Percentiles rank a stretch among this genome's conserved stretches.
phyloP scores from a whole-genome alignment of 2,888 invertebrate species.

The Erynnis tages region DNA sequence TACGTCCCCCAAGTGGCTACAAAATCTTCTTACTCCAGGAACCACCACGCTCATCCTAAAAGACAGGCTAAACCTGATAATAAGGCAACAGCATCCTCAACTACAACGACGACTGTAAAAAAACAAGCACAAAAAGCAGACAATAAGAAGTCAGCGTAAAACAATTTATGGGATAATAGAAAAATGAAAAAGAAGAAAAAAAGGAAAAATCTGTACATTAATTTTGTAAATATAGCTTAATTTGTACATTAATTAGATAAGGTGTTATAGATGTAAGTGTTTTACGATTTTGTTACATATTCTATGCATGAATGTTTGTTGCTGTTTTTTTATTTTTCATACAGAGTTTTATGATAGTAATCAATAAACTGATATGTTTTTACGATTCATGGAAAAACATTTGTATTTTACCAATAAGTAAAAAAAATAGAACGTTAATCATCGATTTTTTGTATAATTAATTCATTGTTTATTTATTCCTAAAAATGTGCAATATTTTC shows the following conservation, averaged over 20 bases:
- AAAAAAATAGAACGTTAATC: too few relatives aligned
- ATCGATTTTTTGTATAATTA: slow-evolving; percentile 1
- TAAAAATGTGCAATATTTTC: slow-evolving; percentile 58
- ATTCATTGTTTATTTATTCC: slow-evolving; percentile 19
- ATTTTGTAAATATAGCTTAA: slow-evolving; percentile 25
- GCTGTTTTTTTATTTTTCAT: neutral
- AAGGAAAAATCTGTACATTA: slow-evolving; percentile 3
- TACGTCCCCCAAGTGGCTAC: slow-evolving; percentile 49
- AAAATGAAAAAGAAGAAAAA: too few relatives aligned
- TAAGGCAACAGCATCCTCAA: slow-evolving; percentile 41
- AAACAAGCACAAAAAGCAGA: slow-evolving; percentile 38
- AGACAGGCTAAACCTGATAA: slow-evolving; percentile 58
- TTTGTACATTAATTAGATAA: slow-evolving; percentile 2
- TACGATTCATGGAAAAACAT: too few relatives aligned
- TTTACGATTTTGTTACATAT: neutral
- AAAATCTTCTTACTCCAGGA: slow-evolving; percentile 60
- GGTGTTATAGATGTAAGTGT: neutral
- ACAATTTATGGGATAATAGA: slow-evolving; percentile 2
- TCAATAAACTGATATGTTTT: too few relatives aligned
- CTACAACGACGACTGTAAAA: slow-evolving; percentile 36
- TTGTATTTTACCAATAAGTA: too few relatives aligned
- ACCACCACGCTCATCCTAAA: slow-evolving; percentile 68
- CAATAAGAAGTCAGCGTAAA: slow-evolving; percentile 49
- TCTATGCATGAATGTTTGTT: too few relatives aligned
- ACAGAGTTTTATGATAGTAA: too few relatives aligned